Evolutionary conservation across 2,797 vertebrate species (phyloP).

Genomic region (Sebastes cheni): DNA sequence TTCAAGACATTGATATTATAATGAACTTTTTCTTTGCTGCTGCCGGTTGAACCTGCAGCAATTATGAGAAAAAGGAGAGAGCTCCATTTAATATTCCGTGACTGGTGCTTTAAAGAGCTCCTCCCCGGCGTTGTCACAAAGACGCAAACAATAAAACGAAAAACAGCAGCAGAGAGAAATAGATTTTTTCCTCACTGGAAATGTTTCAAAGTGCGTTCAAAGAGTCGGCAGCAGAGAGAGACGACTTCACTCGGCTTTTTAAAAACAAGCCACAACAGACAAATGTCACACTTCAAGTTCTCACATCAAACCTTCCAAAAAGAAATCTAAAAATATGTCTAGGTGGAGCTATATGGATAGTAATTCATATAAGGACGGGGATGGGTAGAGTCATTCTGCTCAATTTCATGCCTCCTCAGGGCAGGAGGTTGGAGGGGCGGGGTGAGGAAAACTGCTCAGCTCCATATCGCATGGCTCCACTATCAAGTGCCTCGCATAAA

Average conservation of each 20-base stretch:
- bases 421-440: neutral
- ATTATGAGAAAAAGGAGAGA: neutral
- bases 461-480: conserved; percentile 18
- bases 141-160: conserved; percentile 32
- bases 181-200: conserved; percentile 17
- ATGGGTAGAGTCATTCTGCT: conserved; percentile 54
- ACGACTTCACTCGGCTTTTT: neutral
- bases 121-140: conserved; percentile 16
- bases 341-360: conserved; percentile 34
- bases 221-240: neutral
- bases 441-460: conserved; percentile 22
- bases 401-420: conserved; percentile 63
- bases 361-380: conserved; percentile 43
- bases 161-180: conserved; percentile 25
- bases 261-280: conserved; percentile 48
- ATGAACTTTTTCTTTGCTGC: conserved; percentile 30
- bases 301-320: conserved; percentile 17
- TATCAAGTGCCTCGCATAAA: conserved; percentile 56
- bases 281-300: conserved; percentile 36
- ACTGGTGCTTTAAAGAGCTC: conserved; percentile 13
- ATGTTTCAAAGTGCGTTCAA: conserved; percentile 20
- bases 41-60: conserved; percentile 26
- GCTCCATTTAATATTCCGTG: conserved; percentile 26
- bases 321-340: conserved; percentile 14
- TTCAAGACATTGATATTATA: conserved; percentile 15